Percentiles rank a stretch among this genome's conserved stretches.
phyloP scores from a whole-genome alignment of 2,888 invertebrate species.

The Drosophila anomelani region DNA sequence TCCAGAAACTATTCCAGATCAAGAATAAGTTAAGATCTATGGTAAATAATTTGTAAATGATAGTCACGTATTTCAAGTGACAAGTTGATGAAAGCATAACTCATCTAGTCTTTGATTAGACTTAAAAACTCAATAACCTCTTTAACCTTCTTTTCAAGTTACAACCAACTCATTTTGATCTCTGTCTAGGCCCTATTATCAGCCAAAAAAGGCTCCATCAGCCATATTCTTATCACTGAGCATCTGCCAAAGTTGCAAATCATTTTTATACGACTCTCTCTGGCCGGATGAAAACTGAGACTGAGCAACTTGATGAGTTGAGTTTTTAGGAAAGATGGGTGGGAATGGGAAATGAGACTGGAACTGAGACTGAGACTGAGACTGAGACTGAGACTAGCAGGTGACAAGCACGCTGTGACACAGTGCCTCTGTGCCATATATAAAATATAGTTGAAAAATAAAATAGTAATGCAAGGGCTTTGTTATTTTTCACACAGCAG shows the following conservation, averaged over 20 bases:
- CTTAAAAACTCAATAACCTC: too few relatives aligned
- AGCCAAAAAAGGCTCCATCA: conserved; percentile 2
- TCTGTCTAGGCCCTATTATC: conserved; percentile 9
- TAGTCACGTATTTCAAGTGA: not conserved
- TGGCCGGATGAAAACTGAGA: conserved; percentile 26
- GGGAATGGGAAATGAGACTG: not conserved
- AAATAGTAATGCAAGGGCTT: conserved; percentile 14
- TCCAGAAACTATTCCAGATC: not conserved
- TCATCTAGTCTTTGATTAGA: too few relatives aligned
- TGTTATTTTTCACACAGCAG: conserved; percentile 23
- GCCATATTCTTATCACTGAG: conserved; percentile 23
- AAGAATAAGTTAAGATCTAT: not conserved
- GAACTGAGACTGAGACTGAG: not conserved
- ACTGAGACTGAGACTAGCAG: conserved; percentile 1
- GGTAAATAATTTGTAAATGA: not conserved
- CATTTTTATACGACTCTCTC: conserved; percentile 34
- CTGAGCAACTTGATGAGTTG: conserved; percentile 2
- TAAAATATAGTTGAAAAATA: not conserved
- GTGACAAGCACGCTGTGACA: conserved; percentile 31
- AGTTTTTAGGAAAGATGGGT: not conserved
- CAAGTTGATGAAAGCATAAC: not conserved
- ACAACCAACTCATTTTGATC: not conserved
- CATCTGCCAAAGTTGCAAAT: conserved; percentile 29
- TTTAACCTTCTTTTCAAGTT: not conserved
- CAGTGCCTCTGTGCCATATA: conserved; percentile 12